Conservation (phyloP, 2,888 invertebrate species). For the Dichetophora obliterata region DNA sequence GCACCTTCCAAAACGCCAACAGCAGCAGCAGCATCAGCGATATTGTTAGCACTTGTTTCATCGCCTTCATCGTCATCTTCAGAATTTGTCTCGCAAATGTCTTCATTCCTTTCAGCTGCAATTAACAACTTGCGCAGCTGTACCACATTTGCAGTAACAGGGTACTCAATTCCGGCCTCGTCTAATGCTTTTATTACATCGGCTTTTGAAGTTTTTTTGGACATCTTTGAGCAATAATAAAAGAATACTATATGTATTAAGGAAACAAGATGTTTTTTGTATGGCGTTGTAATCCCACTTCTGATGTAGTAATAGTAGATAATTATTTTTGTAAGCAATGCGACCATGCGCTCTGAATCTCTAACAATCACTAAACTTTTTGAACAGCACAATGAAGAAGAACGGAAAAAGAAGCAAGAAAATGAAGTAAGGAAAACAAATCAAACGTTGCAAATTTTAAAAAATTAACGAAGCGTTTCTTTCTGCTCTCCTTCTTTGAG, state of each 20-base stretch:
- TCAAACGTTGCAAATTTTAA: background rate
- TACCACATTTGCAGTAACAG: background rate
- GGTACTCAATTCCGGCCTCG: background rate
- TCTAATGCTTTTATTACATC: constrained; percentile 7
- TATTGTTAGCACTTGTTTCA: background rate
- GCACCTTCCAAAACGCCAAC: background rate
- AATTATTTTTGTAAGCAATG: background rate
- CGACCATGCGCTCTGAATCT: background rate
- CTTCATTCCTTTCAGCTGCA: background rate
- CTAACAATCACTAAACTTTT: background rate
- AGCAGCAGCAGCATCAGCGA: background rate
- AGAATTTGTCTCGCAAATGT: background rate
- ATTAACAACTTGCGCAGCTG: constrained; percentile 17
- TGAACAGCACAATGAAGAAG: background rate
- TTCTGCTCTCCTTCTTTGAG: background rate
- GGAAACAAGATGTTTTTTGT: background rate
- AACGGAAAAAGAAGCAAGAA: background rate
- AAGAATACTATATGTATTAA: background rate
- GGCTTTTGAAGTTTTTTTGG: background rate
- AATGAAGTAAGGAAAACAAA: background rate
- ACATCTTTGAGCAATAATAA: background rate
- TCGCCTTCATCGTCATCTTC: background rate
- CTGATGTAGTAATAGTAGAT: background rate
- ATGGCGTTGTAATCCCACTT: background rate
- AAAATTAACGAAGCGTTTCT: background rate